Percentiles rank a stretch among this genome's conserved stretches.
Conservation (phyloP, 2,113 vertebrate species). For the Azemiops feae region DNA sequence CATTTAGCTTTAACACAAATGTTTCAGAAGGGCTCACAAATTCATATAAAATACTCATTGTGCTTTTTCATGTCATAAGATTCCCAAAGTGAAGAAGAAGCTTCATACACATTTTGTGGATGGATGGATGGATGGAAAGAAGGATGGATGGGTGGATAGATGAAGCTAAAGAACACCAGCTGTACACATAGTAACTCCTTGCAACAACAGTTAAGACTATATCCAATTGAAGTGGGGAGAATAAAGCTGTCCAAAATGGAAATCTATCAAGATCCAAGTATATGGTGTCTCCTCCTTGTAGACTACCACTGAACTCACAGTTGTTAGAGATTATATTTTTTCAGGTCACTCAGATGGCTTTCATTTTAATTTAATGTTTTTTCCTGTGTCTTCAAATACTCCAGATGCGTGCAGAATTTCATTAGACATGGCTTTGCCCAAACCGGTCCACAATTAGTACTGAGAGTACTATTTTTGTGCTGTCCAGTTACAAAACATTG, state of each 20-base stretch:
- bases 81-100: constrained; percentile 8
- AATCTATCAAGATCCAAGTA: constrained; percentile 51
- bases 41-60: accelerated
- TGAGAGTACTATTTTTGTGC: neutral
- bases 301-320: constrained; percentile 54
- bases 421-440: neutral
- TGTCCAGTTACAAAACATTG: no score
- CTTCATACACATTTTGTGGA: neutral
- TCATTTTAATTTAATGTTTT: neutral
- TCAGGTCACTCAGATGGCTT: neutral
- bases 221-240: constrained; percentile 10
- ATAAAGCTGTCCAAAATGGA: constrained; percentile 48
- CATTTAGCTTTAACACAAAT: neutral
- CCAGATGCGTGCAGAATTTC: neutral
- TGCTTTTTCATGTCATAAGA: constrained; percentile 33
- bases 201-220: constrained; percentile 25
- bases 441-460: neutral
- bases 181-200: neutral
- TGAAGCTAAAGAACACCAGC: neutral
- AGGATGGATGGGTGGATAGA: neutral
- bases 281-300: constrained; percentile 32
- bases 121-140: neutral
- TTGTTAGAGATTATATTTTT: constrained; percentile 33
- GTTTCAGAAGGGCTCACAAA: constrained; percentile 22
- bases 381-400: neutral